A percentile compares a stretch with the other conserved stretches of the same genome.
Evolutionary conservation across 2,797 vertebrate genomes (phyloP).

Genomic region (Lagodon rhomboides): DNA sequence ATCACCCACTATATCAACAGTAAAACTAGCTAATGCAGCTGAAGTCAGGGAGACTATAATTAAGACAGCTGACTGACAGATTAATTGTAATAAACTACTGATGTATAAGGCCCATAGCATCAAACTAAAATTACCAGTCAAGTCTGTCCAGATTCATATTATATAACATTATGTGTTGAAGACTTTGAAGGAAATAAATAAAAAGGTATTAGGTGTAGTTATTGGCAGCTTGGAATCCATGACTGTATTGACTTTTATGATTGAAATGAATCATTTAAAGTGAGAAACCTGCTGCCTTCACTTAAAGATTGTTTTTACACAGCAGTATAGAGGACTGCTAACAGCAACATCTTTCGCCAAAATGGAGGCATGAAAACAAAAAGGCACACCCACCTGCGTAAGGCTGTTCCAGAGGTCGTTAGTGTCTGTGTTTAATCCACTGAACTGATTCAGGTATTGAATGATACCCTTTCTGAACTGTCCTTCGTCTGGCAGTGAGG

Average conservation of each 20-base stretch:
- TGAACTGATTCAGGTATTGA: conserved; percentile 88
- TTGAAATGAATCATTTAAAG: too few species aligned
- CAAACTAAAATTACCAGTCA: neutral
- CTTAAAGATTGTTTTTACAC: too few species aligned
- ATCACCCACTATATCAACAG: neutral
- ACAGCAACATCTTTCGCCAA: too few species aligned
- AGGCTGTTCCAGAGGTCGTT: conserved; percentile 94
- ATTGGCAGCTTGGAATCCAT: too few species aligned
- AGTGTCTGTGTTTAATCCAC: conserved; percentile 87
- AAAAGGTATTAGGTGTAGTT: too few species aligned
- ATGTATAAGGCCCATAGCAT: neutral
- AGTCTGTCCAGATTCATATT: too few species aligned
- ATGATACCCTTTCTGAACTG: conserved; percentile 90
- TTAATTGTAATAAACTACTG: neutral
- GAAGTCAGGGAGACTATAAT: neutral
- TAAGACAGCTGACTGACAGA: neutral
- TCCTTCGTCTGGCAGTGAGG: conserved; percentile 86
- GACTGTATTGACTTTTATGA: too few species aligned
- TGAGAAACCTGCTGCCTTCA: too few species aligned
- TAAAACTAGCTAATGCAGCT: neutral
- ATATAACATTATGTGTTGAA: too few species aligned
- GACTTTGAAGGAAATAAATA: too few species aligned
- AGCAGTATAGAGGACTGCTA: too few species aligned
- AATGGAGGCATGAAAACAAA: neutral
- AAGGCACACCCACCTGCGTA: conserved; percentile 85